A percentile compares a stretch with the other conserved stretches of the same genome.
Conservation (phyloP, 2,113 vertebrate species). For the Elephas maximus region DNA sequence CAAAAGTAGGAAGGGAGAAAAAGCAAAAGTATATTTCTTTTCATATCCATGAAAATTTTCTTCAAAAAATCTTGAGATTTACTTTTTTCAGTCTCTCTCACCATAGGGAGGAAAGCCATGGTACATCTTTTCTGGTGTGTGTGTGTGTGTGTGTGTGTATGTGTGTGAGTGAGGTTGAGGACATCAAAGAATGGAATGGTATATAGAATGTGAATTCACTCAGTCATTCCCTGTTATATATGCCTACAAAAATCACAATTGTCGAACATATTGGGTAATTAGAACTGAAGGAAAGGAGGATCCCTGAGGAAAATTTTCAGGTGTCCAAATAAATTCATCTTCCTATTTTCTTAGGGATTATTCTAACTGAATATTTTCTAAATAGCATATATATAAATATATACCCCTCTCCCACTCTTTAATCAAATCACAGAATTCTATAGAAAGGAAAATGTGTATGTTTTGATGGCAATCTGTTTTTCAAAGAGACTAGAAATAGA, state of each 20-base stretch:
- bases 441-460: background rate
- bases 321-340: background rate
- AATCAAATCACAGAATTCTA: background rate
- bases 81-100: background rate
- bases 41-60: background rate
- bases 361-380: background rate
- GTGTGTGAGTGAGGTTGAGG: background rate
- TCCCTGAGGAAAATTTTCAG: background rate
- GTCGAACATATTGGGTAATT: background rate
- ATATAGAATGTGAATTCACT: background rate
- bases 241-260: background rate
- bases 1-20: slow-evolving; percentile 3
- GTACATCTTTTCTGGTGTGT: background rate
- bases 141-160: background rate
- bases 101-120: background rate
- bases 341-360: background rate
- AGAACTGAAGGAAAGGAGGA: background rate
- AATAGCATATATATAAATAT: too few relatives aligned
- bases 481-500: background rate
- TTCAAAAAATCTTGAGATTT: background rate
- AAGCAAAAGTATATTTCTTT: slow-evolving; percentile 5
- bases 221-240: background rate
- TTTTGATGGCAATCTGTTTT: background rate
- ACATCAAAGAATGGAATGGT: background rate
- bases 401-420: too few relatives aligned